Conservation (phyloP, 2,797 vertebrate genomes). For the Spinibarbus caldwelli region DNA sequence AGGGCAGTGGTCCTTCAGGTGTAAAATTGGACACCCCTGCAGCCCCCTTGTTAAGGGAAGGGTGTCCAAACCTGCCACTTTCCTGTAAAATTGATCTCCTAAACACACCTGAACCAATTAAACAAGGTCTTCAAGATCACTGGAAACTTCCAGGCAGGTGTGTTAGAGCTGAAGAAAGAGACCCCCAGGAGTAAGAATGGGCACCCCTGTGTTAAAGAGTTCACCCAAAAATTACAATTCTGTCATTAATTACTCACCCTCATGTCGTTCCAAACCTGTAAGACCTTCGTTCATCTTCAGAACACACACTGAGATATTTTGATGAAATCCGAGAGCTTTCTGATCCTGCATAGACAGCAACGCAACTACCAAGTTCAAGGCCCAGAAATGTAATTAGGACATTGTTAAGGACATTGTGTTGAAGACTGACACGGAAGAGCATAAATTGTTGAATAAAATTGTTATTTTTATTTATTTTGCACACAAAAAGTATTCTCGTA, state of each 20-base stretch:
- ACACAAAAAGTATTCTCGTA: too few relatives aligned
- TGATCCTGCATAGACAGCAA: neutral
- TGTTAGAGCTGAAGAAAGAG: too few relatives aligned
- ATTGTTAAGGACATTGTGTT: too few relatives aligned
- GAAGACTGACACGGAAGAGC: too few relatives aligned
- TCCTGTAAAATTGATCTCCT: neutral
- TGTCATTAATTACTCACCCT: neutral
- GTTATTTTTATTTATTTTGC: too few relatives aligned
- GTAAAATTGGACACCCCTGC: too few relatives aligned
- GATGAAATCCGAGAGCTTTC: neutral
- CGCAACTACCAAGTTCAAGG: neutral
- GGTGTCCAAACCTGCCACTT: too few relatives aligned
- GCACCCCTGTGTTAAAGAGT: neutral
- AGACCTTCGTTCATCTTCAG: neutral
- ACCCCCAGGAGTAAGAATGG: neutral
- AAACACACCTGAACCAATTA: neutral
- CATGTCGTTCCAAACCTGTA: too few relatives aligned
- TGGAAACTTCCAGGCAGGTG: neutral
- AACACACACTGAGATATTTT: neutral
- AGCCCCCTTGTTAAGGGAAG: too few relatives aligned
- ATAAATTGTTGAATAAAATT: too few relatives aligned
- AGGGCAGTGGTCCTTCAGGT: neutral
- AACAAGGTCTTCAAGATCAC: neutral
- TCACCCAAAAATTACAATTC: neutral
- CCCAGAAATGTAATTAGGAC: neutral